phyloP scores from a whole-genome alignment of 2,113 vertebrate species.

The Meles meles region DNA sequence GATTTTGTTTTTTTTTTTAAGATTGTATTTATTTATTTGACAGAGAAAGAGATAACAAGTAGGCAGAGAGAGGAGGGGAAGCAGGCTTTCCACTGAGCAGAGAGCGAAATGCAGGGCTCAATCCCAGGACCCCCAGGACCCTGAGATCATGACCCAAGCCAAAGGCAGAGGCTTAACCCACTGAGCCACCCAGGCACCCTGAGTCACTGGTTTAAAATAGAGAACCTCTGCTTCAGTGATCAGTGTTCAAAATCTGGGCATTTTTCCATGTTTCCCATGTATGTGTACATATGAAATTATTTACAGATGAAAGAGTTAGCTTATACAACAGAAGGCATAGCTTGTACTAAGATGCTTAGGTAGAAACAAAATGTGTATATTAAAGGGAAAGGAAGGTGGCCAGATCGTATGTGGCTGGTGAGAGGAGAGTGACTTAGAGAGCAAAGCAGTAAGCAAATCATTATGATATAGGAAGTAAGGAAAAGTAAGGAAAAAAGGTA shows the following conservation, averaged over 20 bases:
- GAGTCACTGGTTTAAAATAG: background rate
- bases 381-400: background rate
- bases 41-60: too few species aligned
- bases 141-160: too few species aligned
- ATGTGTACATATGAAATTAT: background rate
- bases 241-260: background rate
- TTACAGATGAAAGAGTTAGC: background rate
- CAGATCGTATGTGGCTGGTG: background rate
- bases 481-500: background rate
- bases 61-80: too few species aligned
- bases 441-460: background rate
- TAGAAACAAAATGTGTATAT: background rate
- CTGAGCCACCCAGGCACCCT: too few species aligned
- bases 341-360: background rate
- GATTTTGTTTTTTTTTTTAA: too few species aligned
- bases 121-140: too few species aligned
- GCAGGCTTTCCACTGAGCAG: too few species aligned
- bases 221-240: background rate
- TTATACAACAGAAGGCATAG: background rate
- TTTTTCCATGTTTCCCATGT: accelerated
- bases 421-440: background rate
- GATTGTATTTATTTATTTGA: too few species aligned
- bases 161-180: too few species aligned
- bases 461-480: background rate
- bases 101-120: too few species aligned